phyloP scores from a whole-genome alignment of 2,888 invertebrate genomes.

The Lycocerus yunnanus region DNA sequence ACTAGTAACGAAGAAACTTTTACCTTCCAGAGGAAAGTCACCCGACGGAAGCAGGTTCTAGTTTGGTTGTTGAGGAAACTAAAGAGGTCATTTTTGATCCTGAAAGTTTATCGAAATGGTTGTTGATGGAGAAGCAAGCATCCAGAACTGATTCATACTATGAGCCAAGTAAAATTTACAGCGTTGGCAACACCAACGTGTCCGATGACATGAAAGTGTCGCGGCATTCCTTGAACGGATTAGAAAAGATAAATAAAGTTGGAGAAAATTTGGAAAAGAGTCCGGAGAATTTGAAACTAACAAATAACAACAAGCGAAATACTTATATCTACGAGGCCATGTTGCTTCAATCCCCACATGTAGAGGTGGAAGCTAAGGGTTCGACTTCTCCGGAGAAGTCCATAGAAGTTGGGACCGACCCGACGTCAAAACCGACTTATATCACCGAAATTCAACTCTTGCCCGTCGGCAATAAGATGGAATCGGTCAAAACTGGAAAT shows the following conservation, averaged over 20 bases:
- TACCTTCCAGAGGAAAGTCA: neutral
- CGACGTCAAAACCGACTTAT: constrained; percentile 6
- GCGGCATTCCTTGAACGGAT: constrained; percentile 63
- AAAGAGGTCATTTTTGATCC: neutral
- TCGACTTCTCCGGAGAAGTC: constrained; percentile 39
- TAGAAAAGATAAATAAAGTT: constrained; percentile 63
- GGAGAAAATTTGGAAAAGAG: constrained; percentile 47
- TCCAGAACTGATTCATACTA: constrained; percentile 32
- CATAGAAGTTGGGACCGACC: constrained; percentile 7
- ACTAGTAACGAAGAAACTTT: neutral
- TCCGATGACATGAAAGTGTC: constrained; percentile 69
- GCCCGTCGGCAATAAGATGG: constrained; percentile 66
- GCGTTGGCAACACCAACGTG: constrained; percentile 60
- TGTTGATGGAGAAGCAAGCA: constrained; percentile 40
- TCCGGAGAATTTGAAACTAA: constrained; percentile 49
- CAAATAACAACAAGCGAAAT: constrained; percentile 50
- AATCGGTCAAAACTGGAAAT: constrained; percentile 41
- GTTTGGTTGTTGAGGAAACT: neutral
- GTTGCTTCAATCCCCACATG: constrained; percentile 53
- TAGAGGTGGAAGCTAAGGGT: constrained; percentile 35
- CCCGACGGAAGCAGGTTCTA: neutral
- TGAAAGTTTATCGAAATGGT: neutral
- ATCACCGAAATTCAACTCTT: constrained; percentile 43
- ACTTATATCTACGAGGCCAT: constrained; percentile 58
- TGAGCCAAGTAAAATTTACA: neutral